Base-by-base conservation (phyloP, 1,140 invertebrate species). In the Papilio xuthus region DNA sequence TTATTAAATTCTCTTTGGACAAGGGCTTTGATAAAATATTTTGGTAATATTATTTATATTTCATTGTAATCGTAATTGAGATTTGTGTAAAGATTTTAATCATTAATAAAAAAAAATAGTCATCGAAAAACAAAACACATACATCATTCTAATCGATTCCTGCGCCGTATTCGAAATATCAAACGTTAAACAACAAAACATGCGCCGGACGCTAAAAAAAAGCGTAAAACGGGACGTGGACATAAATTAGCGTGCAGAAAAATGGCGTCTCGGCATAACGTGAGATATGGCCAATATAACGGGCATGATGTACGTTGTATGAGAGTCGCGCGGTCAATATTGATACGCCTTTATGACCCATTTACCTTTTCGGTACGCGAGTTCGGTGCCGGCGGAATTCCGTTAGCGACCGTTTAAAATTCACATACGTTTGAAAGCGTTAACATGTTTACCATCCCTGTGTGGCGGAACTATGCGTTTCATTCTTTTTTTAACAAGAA, bases 311-410 rank as follows among this genome's bases (percentile, higher is more conserved):
- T 85, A 89, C 87, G 86, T 70, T 86, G 85, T 85, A 85, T 86
- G 85, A 83, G 85, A 87, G 86, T 84, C 80, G 86, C 84, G 84
- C 89, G 88, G 90, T 92, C 88, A 90, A 90, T 90, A 92, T 90
- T 92, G 90, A 90, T 92, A 90, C 84, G 85, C 83, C 84, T 90
- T 90, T 92, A 92, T 90, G 87, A 88, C 82, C 88, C 88, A 90
- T 90, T 92, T 90, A 90, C 88, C 84, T 90, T 92, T 90, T 88
- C 82, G 86, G 86, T 81, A 79, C 82, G 83, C 83, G 81, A 79
- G 80, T 82, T 79, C 82, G 84, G 80, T 53, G 79, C 79, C 86
- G 82, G 73, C 83, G 86, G 86, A 89, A 89, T 88, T 88, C 89
- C 87, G 86, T 69, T 82, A 80, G 50, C 82, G 76, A 60, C 80